These are phyloP conservation scores for Turritopsis rubra DNA, from an alignment of 30 jellyfish, hydroid and myxozoan genomes.

Conservation along the genomic window DNA sequence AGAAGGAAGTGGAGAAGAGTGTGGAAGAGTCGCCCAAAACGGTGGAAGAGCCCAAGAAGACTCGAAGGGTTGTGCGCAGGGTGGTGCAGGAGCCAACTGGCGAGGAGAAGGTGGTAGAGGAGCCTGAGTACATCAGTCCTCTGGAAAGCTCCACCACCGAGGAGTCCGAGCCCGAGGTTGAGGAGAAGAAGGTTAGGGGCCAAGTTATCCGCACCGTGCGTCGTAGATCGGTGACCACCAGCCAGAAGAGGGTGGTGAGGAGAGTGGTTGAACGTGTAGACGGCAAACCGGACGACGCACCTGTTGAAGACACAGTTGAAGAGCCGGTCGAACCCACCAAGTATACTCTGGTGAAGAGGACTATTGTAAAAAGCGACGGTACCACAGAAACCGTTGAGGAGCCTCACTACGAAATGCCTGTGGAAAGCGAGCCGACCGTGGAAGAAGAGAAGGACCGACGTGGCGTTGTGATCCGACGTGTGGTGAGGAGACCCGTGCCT, in stretches of 20 bases:
- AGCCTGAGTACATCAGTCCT: constrained; percentile 61
- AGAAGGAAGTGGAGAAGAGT: constrained; percentile 44
- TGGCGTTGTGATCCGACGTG: too few species aligned
- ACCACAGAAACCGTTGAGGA: too few species aligned
- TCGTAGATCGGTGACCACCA: constrained; percentile 44
- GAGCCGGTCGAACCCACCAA: too few species aligned
- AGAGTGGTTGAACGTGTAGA: constrained; percentile 37
- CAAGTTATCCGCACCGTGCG: constrained; percentile 55
- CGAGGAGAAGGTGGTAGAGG: constrained; percentile 37
- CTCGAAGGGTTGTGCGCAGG: constrained; percentile 27
- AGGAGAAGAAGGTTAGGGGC: constrained; percentile 38
- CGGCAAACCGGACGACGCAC: constrained; percentile 67
- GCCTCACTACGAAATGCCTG: too few species aligned
- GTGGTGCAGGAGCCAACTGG: constrained; percentile 48
- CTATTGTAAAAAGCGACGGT: too few species aligned
- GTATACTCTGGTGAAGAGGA: too few species aligned
- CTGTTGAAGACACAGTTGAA: too few species aligned
- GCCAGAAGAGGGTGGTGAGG: constrained; percentile 62
- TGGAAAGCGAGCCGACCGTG: too few species aligned
- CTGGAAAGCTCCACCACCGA: constrained; percentile 50
- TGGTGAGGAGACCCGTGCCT: too few species aligned
- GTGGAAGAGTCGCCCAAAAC: constrained; percentile 34
- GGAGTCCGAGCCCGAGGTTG: constrained; percentile 49
- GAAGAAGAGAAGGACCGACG: too few species aligned
- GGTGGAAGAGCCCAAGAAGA: constrained; percentile 27